Evolutionary conservation across 2,888 invertebrate species (phyloP), one percentile per base, ranked within the genome.

Genomic region (Eilema sororculum): DNA sequence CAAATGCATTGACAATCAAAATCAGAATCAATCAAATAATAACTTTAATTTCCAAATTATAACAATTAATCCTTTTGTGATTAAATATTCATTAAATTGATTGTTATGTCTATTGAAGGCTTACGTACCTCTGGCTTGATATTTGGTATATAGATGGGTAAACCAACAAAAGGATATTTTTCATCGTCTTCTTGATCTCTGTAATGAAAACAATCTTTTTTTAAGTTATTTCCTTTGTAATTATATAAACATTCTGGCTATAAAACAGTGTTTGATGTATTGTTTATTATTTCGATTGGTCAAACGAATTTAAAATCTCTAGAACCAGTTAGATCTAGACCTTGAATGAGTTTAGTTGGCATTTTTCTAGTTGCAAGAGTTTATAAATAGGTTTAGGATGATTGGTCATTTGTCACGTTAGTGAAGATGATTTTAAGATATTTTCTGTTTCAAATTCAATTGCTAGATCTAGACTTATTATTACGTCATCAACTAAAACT

Each of bases 141-240:
- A 16, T 65, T 64, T 3, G 83, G 81, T 58, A 78, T 76, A 13
- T 67, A 76, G 13, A 76, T 60, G 0, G 77, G 83, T 33, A 74
- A 30, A 12, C 75, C 76, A 0, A 73, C 72, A 4, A 8, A 5
- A 25, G n/a, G 16, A 10, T 56, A 57, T 33, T 28, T 16, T 6
- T 73, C 72, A 13, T 52, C 64, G 0, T 71, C 69, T 1, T 65
- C 41, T 2, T 70, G 52, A 20, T n/a, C 41, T 20, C 60, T 67
- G 66, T 9, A 28, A 67, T 41, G 30, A 16, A 57, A 28, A 20
- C 37, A 62, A 20, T 16, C 0, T 37, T 24, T 13, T 16, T 41
- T 62, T 13, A 28, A 30, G 25, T 9, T 57, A 28, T 28, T 28
- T 28, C 28, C n/a, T n/a, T n/a, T n/a, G n/a, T n/a, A n/a, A n/a